Conservation (phyloP, 2,797 vertebrate genomes). For the Propithecus perrieri region DNA sequence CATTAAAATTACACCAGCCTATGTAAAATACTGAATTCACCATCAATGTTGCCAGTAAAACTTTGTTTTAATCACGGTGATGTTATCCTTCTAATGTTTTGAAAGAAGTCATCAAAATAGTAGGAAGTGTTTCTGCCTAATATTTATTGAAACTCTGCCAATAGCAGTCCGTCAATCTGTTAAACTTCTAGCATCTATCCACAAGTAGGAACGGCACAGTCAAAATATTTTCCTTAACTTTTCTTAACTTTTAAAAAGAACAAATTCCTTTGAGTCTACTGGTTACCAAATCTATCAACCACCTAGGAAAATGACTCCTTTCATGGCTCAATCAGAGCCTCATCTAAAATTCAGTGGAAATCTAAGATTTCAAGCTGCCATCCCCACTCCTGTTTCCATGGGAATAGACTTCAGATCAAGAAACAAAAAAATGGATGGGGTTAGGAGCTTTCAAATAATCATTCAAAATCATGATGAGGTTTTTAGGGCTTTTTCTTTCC, state of each 20-base stretch:
- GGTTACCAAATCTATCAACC: slow-evolving; percentile 46
- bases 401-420: slow-evolving; percentile 69
- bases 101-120: slow-evolving; percentile 20
- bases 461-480: slow-evolving; percentile 76
- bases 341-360: slow-evolving; percentile 68
- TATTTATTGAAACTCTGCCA: background rate
- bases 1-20: background rate
- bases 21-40: background rate
- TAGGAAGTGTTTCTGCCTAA: background rate
- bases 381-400: slow-evolving; percentile 71
- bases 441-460: slow-evolving; percentile 79
- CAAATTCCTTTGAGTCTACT: background rate
- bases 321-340: slow-evolving; percentile 63
- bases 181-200: background rate
- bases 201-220: background rate
- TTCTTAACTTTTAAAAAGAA: background rate
- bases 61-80: background rate
- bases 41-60: background rate
- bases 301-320: slow-evolving; percentile 66
- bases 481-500: slow-evolving; percentile 75
- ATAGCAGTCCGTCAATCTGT: background rate
- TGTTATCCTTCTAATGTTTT: background rate
- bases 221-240: slow-evolving; percentile 49
- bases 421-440: slow-evolving; percentile 40
- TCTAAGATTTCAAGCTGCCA: slow-evolving; percentile 54